phyloP scores from a whole-genome alignment of 2,113 vertebrate genomes.

The Laticauda laticaudata region DNA sequence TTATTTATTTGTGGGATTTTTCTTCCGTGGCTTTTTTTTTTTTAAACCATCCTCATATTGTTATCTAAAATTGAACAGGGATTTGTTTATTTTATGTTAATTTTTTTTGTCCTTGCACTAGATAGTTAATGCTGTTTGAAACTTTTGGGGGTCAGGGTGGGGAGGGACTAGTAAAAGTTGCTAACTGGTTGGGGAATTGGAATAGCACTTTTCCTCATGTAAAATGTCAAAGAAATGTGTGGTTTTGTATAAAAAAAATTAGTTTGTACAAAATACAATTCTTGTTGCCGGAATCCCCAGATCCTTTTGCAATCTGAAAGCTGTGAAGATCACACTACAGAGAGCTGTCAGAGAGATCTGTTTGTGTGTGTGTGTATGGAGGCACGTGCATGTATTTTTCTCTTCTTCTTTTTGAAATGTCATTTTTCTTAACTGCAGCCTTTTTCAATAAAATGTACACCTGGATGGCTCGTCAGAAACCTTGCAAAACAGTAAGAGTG shows the following conservation, averaged over 20 bases:
- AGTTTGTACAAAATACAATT: constrained; percentile 64
- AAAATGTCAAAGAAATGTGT: constrained; percentile 67
- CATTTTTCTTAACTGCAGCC: constrained; percentile 60
- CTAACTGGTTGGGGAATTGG: constrained; percentile 53
- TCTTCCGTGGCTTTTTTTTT: constrained; percentile 62
- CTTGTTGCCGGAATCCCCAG: constrained; percentile 51
- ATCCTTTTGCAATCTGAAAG: constrained; percentile 66
- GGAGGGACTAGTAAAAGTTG: constrained; percentile 54
- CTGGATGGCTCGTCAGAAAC: constrained; percentile 52
- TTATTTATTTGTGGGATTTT: constrained; percentile 74
- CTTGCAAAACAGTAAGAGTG: constrained; percentile 59
- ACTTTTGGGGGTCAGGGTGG: constrained; percentile 18
- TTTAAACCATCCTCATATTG: constrained; percentile 62
- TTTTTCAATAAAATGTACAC: constrained; percentile 52
- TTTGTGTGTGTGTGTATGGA: constrained; percentile 39
- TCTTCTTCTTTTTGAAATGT: constrained; percentile 57
- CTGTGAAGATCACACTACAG: constrained; percentile 72
- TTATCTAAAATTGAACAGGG: constrained; percentile 44
- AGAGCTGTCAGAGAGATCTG: constrained; percentile 68
- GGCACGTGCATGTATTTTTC: constrained; percentile 28
- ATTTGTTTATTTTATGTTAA: constrained; percentile 38
- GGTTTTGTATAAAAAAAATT: constrained; percentile 65
- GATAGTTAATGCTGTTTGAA: constrained; percentile 68
- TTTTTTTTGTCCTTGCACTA: constrained; percentile 75
- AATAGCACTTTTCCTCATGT: constrained; percentile 46